These are phyloP conservation scores for Enteromius unitaeniatus DNA, from an alignment of 2,797 vertebrate genomes.

Conservation along the genomic window DNA sequence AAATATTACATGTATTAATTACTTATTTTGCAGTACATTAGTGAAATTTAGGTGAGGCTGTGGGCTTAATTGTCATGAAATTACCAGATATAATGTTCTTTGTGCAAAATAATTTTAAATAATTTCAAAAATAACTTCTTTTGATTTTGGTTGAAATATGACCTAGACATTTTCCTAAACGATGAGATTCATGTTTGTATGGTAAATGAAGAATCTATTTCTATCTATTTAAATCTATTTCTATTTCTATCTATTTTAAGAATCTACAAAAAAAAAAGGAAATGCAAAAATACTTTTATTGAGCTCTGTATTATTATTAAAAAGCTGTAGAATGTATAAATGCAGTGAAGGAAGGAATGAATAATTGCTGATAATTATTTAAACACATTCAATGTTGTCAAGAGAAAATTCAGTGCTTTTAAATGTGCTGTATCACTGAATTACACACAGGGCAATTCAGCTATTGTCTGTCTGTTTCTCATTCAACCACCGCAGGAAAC, in stretches of 20 bases:
- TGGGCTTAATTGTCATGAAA: not conserved
- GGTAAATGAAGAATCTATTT: not conserved
- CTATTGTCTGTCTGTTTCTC: constrained; percentile 40
- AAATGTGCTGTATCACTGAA: constrained; percentile 1
- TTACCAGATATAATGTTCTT: not conserved
- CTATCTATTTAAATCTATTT: too few relatives aligned
- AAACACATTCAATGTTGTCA: not conserved
- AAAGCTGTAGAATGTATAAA: not conserved
- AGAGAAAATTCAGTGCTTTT: not conserved
- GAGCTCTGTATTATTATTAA: not conserved
- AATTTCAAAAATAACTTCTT: too few relatives aligned
- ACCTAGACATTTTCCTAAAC: not conserved
- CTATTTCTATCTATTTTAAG: too few relatives aligned
- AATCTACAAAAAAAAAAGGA: too few relatives aligned
- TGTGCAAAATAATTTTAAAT: too few relatives aligned
- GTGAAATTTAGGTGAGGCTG: not conserved
- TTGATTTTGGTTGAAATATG: not conserved
- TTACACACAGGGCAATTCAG: constrained; percentile 10
- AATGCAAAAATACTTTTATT: not conserved
- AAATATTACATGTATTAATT: not conserved
- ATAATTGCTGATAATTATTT: not conserved
- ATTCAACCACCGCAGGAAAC: constrained; percentile 36
- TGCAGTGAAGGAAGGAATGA: not conserved
- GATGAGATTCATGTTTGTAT: not conserved
- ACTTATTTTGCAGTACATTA: not conserved